A percentile compares a stretch with the other conserved stretches of the same genome.
Conservation (phyloP, 1,140 invertebrate genomes). For the Bemisia tabaci region DNA sequence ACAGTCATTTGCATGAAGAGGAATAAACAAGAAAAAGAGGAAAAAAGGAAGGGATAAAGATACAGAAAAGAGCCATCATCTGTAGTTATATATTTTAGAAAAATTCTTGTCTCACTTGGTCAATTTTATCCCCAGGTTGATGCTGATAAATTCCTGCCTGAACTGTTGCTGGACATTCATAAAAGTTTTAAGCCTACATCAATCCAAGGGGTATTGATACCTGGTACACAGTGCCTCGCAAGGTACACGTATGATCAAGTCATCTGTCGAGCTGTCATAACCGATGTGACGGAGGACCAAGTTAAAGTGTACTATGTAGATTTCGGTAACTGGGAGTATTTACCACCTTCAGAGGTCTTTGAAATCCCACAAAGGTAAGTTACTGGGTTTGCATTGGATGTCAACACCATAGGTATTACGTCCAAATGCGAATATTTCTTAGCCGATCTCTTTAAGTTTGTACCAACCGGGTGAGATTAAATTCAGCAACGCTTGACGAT, state of each 20-base stretch:
- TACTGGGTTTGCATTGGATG: too few species aligned
- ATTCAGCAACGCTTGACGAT: too few species aligned
- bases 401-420: too few species aligned
- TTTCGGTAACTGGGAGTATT: slow-evolving; percentile 55
- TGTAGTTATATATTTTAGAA: too few species aligned
- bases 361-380: slow-evolving; percentile 50
- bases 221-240: slow-evolving; percentile 55
- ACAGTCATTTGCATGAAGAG: too few species aligned
- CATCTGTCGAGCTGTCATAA: slow-evolving; percentile 56
- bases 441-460: too few species aligned
- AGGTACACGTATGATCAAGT: slow-evolving; percentile 45
- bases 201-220: slow-evolving; percentile 44
- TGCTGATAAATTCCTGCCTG: slow-evolving; percentile 34
- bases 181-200: slow-evolving; percentile 29
- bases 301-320: slow-evolving; percentile 61
- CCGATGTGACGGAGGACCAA: slow-evolving; percentile 40
- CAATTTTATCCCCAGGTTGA: slow-evolving; percentile 8
- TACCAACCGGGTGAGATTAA: too few species aligned
- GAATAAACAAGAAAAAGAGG: too few species aligned
- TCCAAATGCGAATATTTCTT: too few species aligned
- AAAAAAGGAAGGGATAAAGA: too few species aligned
- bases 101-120: too few species aligned
- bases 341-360: slow-evolving; percentile 50
- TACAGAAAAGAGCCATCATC: too few species aligned
- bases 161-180: slow-evolving; percentile 54